A percentile compares a stretch with the other conserved stretches of the same genome.
Conservation (phyloP, 2,113 vertebrate species). For the Camelus bactrianus region DNA sequence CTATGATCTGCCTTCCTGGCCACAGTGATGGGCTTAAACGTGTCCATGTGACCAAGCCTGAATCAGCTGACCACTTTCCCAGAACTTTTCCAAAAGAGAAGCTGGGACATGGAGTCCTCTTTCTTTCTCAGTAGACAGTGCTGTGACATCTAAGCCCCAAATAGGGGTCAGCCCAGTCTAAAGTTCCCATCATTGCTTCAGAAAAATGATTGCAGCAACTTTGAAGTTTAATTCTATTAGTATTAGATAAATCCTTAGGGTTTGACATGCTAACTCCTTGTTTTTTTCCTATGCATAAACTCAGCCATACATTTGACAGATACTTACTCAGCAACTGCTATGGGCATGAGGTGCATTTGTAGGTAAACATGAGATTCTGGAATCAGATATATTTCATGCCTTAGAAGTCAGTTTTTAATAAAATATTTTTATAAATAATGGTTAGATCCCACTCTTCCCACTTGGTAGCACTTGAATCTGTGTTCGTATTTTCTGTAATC, state of each 20-base stretch:
- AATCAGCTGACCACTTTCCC: background rate
- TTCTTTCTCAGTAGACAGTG: background rate
- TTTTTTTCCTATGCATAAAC: background rate
- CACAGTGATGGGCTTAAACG: background rate
- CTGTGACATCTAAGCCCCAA: background rate
- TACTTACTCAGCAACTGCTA: background rate
- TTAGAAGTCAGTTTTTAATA: background rate
- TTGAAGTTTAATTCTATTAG: background rate
- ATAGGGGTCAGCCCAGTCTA: background rate
- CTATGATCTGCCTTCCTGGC: background rate
- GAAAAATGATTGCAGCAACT: background rate
- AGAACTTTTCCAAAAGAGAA: background rate
- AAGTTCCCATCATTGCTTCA: background rate
- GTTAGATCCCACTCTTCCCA: background rate
- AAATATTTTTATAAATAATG: background rate
- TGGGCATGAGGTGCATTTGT: background rate
- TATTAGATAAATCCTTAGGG: background rate
- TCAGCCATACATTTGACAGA: background rate
- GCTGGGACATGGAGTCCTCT: background rate
- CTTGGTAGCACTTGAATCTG: background rate
- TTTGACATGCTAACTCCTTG: background rate
- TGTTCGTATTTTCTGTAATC: background rate
- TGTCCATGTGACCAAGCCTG: background rate
- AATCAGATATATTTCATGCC: background rate
- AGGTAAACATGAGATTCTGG: background rate